A percentile compares a stretch with the other conserved stretches of the same genome.
Evolutionary conservation across 2,888 invertebrate species (phyloP).

Genomic region (Notocelia uddmanniana): DNA sequence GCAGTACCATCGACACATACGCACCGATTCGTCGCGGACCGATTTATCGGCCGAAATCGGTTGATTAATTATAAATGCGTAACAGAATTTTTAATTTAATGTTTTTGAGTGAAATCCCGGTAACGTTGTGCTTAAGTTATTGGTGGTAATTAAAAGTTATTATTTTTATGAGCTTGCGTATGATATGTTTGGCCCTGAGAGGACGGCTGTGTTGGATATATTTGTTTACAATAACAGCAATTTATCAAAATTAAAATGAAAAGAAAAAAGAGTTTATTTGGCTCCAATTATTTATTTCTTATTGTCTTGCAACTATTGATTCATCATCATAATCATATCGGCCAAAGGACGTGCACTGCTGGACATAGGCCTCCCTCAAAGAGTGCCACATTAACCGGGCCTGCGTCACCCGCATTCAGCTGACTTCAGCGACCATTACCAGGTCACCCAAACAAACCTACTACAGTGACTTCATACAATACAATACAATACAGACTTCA

Average conservation of each 20-base stretch:
- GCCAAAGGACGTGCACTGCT: no score
- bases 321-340: no score
- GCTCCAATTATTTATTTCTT: no score
- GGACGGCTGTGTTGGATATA: not conserved
- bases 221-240: not conserved
- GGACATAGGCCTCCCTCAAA: no score
- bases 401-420: no score
- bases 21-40: slow-evolving; percentile 64
- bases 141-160: slow-evolving; percentile 39
- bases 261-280: no score
- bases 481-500: no score
- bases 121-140: slow-evolving; percentile 38
- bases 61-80: slow-evolving; percentile 59
- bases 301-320: no score
- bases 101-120: slow-evolving; percentile 28
- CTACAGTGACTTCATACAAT: no score
- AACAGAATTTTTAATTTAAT: slow-evolving; percentile 44
- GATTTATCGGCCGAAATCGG: slow-evolving; percentile 69
- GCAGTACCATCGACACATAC: not conserved
- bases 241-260: not conserved
- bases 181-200: slow-evolving; percentile 22
- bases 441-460: no score
- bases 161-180: slow-evolving; percentile 32
- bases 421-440: no score
- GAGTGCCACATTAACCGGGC: no score